Evolutionary conservation across 2,113 vertebrate species (phyloP).

Genomic region (Phylloscopus trochilus): DNA sequence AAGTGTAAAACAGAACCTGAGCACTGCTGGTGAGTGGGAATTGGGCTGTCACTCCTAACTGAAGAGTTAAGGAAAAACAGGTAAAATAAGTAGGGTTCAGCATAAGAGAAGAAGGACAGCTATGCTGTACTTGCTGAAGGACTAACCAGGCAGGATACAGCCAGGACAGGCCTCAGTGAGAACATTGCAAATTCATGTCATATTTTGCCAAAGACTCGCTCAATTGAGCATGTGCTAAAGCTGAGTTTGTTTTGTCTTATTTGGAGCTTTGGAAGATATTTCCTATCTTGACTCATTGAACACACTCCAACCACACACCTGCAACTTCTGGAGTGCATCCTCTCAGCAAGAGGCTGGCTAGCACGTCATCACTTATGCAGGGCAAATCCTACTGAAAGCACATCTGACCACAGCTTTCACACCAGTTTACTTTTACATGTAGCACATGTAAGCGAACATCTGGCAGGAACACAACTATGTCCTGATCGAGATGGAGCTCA

Average conservation of each 20-base stretch:
- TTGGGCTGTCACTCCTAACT: background rate
- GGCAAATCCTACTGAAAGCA: slow-evolving; percentile 57
- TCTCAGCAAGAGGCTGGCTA: slow-evolving; percentile 32
- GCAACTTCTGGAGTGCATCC: slow-evolving; percentile 53
- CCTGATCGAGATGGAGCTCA: background rate
- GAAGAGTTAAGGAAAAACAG: background rate
- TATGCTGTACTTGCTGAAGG: background rate
- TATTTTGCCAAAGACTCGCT: slow-evolving; percentile 47
- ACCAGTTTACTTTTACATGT: slow-evolving; percentile 42
- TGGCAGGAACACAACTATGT: slow-evolving; percentile 35
- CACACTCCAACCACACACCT: slow-evolving; percentile 40
- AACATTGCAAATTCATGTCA: background rate
- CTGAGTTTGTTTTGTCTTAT: slow-evolving; percentile 60
- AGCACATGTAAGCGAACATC: slow-evolving; percentile 43
- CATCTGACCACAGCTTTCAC: slow-evolving; percentile 26
- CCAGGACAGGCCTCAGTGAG: background rate
- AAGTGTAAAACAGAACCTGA: background rate
- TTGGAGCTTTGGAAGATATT: slow-evolving; percentile 53
- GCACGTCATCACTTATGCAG: slow-evolving; percentile 42
- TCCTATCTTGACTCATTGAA: slow-evolving; percentile 44
- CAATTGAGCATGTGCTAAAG: slow-evolving; percentile 61
- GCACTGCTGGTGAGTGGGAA: background rate
- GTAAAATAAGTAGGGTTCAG: background rate
- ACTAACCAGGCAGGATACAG: background rate
- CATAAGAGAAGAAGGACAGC: background rate